These are phyloP conservation scores for Poecilia picta DNA, from an alignment of 2,797 vertebrate species.

Conservation along the genomic window DNA sequence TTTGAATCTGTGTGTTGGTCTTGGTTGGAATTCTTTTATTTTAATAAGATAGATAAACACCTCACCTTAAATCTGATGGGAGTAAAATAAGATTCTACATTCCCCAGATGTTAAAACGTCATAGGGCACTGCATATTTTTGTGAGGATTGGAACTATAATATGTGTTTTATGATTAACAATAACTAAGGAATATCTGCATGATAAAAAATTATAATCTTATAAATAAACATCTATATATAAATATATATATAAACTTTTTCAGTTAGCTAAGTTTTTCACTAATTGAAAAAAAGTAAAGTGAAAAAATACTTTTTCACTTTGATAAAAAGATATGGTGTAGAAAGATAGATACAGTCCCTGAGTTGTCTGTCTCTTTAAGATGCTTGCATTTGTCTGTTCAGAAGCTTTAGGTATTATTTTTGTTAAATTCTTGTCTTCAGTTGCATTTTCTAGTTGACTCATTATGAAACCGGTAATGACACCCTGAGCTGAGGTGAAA, in stretches of 20 bases:
- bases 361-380: not conserved
- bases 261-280: too few species aligned
- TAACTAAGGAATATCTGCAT: not conserved
- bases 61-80: not conserved
- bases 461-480: not conserved
- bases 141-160: not conserved
- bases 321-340: too few species aligned
- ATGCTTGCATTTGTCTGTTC: accelerated
- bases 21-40: not conserved
- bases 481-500: not conserved
- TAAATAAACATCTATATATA: too few species aligned
- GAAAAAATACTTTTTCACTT: too few species aligned
- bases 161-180: not conserved
- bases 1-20: not conserved
- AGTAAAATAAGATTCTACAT: not conserved
- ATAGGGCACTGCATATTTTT: not conserved
- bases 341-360: too few species aligned
- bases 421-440: not conserved
- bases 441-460: not conserved
- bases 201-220: not conserved
- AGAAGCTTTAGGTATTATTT: not conserved
- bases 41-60: not conserved
- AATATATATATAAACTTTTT: too few species aligned
- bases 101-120: not conserved
- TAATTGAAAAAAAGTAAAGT: too few species aligned